Conservation (phyloP, 1,140 invertebrate genomes). For the Leptoteleia sp. region DNA sequence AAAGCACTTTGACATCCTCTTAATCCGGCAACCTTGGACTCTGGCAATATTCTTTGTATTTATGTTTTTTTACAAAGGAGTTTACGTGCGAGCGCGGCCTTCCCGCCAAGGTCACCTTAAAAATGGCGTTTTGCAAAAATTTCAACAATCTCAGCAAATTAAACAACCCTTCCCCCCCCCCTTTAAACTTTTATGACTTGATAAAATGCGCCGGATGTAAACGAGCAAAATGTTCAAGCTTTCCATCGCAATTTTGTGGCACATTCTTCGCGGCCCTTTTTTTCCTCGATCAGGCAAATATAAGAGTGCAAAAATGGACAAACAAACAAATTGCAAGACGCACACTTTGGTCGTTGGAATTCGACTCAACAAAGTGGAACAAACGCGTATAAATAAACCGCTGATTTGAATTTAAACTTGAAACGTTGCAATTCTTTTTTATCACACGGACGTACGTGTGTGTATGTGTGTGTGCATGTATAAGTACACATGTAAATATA, state of each 20-base stretch:
- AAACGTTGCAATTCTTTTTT: constrained; percentile 45
- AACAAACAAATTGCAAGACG: constrained; percentile 3
- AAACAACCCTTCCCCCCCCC: too few relatives aligned
- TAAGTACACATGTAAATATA: background rate
- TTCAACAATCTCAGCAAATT: constrained; percentile 25
- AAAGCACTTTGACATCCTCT: too few relatives aligned
- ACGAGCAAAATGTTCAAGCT: too few relatives aligned
- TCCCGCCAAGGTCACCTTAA: constrained; percentile 31
- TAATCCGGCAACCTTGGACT: too few relatives aligned
- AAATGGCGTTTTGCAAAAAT: constrained; percentile 26
- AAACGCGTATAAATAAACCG: constrained; percentile 53
- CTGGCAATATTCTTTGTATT: too few relatives aligned
- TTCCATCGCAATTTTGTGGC: too few relatives aligned
- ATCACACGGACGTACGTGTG: background rate
- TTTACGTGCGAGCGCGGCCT: constrained; percentile 39
- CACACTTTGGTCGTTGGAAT: background rate
- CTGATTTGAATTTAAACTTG: constrained; percentile 55
- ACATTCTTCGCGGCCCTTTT: too few relatives aligned
- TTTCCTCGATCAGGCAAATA: too few relatives aligned
- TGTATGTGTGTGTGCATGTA: too few relatives aligned
- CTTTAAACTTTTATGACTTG: constrained; percentile 30
- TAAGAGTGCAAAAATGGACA: too few relatives aligned
- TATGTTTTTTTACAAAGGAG: too few relatives aligned
- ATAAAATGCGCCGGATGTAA: constrained; percentile 12
- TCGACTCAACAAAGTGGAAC: constrained; percentile 46